These are phyloP conservation scores for Brachionus manjavacas DNA, from an alignment of 1,140 invertebrate genomes.

Conservation along the genomic window DNA sequence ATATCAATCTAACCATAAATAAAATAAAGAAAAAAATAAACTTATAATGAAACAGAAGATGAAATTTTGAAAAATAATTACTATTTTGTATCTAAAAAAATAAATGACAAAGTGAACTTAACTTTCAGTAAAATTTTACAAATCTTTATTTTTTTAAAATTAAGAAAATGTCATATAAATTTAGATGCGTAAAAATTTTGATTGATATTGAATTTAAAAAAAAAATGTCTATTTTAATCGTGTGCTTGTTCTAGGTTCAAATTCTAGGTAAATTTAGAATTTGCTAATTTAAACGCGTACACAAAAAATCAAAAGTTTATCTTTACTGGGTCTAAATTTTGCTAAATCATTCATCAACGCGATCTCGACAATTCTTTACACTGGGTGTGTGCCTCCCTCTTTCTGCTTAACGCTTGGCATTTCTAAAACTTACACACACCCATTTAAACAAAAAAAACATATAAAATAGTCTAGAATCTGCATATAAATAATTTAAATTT, in stretches of 20 bases:
- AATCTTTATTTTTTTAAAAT: not conserved
- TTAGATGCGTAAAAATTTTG: not conserved
- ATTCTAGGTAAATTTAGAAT: not conserved
- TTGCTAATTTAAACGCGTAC: not conserved
- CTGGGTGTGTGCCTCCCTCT: not conserved
- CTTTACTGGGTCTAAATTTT: not conserved
- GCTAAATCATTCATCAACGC: not conserved
- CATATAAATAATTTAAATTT: not conserved
- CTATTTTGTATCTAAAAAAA: not conserved
- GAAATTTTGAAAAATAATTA: not conserved
- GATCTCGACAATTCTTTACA: constrained; percentile 2
- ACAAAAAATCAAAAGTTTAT: not conserved
- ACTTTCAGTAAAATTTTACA: not conserved
- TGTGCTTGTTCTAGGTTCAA: not conserved
- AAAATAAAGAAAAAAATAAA: too few relatives aligned
- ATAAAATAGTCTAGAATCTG: not conserved
- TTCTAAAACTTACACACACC: not conserved
- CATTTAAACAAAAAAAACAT: not conserved
- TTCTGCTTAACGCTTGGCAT: not conserved
- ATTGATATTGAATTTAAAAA: not conserved
- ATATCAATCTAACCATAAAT: too few relatives aligned
- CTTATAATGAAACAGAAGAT: not conserved
- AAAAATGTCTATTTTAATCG: not conserved
- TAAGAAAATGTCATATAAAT: not conserved
- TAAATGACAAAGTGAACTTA: not conserved